phyloP scores from a whole-genome alignment of 92 coral and sea anemone species.

The Galaxea fascicularis region DNA sequence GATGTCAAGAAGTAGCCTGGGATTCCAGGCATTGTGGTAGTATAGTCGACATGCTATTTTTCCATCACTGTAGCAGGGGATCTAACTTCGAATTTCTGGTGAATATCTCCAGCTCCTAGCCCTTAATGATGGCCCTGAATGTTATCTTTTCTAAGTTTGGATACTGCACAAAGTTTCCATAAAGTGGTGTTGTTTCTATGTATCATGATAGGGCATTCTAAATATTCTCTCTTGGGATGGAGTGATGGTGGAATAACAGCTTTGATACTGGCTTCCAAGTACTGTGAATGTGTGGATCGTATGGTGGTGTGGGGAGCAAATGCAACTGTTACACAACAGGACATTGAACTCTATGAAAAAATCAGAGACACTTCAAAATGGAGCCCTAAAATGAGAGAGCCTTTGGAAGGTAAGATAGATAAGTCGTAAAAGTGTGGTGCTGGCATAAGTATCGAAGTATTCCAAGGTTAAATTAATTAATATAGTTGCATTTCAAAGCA shows the following conservation, averaged over 20 bases:
- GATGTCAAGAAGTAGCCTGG: too few relatives aligned
- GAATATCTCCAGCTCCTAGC: too few relatives aligned
- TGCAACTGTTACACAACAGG: slow-evolving; percentile 85
- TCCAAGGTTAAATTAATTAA: too few relatives aligned
- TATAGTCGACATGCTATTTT: too few relatives aligned
- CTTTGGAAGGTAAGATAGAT: slow-evolving; percentile 82
- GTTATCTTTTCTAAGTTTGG: too few relatives aligned
- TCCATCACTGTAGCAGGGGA: too few relatives aligned
- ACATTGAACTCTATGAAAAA: slow-evolving; percentile 82
- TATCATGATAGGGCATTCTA: slow-evolving; percentile 66
- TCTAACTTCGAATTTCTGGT: too few relatives aligned
- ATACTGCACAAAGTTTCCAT: background rate
- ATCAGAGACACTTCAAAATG: slow-evolving; percentile 88
- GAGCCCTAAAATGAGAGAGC: slow-evolving; percentile 94
- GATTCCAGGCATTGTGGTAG: too few relatives aligned
- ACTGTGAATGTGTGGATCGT: slow-evolving; percentile 64
- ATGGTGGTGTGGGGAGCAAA: slow-evolving; percentile 99
- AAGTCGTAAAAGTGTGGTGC: background rate
- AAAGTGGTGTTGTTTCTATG: background rate
- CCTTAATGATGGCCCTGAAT: too few relatives aligned
- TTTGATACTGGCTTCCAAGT: slow-evolving; percentile 79
- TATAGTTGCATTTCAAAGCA: too few relatives aligned
- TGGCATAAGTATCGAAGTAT: too few relatives aligned
- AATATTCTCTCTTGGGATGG: slow-evolving; percentile 95
- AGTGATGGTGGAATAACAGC: slow-evolving; percentile 98